Percentiles rank a stretch among this genome's conserved stretches.
Conservation (phyloP, 2,797 vertebrate species). For the Parauchenoglanis ngamensis region DNA sequence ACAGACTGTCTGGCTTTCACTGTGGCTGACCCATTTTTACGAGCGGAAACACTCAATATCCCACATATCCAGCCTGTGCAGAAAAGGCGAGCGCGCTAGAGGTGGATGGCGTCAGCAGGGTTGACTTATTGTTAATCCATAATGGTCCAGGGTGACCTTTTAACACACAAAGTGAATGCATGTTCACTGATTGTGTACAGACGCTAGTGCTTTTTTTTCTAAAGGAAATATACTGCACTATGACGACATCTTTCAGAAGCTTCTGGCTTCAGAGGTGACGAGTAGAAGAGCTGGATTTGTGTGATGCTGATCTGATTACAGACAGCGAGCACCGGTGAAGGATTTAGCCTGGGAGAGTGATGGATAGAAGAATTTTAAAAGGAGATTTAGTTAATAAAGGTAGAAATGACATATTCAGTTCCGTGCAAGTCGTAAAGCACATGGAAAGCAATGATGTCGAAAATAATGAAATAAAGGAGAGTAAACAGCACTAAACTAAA, state of each 20-base stretch:
- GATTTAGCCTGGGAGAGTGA: not conserved
- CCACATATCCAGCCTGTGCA: conserved; percentile 50
- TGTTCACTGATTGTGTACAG: not conserved
- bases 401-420: not conserved
- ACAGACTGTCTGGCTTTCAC: conserved; percentile 67
- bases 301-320: conserved; percentile 15
- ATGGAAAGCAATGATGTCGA: too few species aligned
- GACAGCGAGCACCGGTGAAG: not conserved
- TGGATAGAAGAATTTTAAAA: not conserved
- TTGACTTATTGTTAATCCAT: conserved; percentile 52
- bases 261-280: not conserved
- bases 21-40: conserved; percentile 74
- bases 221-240: conserved; percentile 1
- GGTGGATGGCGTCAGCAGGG: conserved; percentile 22
- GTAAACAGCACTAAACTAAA: not conserved
- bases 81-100: conserved; percentile 16
- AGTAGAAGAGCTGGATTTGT: conserved; percentile 4
- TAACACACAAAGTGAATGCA: not conserved
- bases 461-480: not conserved
- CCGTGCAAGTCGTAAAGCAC: not conserved
- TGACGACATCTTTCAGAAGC: conserved; percentile 2
- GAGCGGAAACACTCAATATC: conserved; percentile 66
- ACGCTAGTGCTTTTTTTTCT: not conserved
- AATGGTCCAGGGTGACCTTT: conserved; percentile 31
- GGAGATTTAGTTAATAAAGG: not conserved